Evolutionary conservation across 2,888 invertebrate species (phyloP), one percentile per base, ranked within the genome.

Genomic region (Drosophila colorata): DNA sequence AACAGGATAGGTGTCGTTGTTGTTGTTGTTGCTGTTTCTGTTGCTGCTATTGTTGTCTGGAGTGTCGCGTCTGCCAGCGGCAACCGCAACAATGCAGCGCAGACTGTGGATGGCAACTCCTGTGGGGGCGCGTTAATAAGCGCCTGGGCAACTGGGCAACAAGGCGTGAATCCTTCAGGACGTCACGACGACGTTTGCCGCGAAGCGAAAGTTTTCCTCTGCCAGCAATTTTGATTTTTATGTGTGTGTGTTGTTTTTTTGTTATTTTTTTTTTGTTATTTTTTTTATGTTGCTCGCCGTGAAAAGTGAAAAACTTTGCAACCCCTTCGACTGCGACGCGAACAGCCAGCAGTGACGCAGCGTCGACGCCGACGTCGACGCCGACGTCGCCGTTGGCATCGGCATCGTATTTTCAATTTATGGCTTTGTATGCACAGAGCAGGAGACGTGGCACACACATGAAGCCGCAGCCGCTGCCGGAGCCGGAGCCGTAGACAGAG

Each of bases 271-370:
- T 20, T 47, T 44, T 35, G 38, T 37, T 37, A 31, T 20, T 47
- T 56, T 59, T 53, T 55, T 56, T 38, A n/a, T 74, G 73, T 51
- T 59, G 47, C 40, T 67, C 72, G 59, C 79, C 70, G 83, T 82
- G 86, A 88, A 83, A 83, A 83, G 83, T 83, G 83, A 83, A 83
- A 83, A 83, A 83, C 69, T 79, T 88, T 71, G 48, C 78, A 86
- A 82, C 80, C 88, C 86, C 83, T 82, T 88, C 61, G 60, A 75
- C 64, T 37, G 73, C 52, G 69, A 60, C 56, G 64, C 49, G 2
- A 38, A 38, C 63, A 43, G 46, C 25, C 44, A 35, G 35, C 77
- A 51, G 64, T 28, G 52, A 53, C n/a, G 28, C 77, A 35, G 18
- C 51, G 59, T 57, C 52, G 23, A 35, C 77, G 70, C 58, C 58